Evolutionary conservation across 1,140 invertebrate genomes (phyloP).

Genomic region (Macrocentrus cingulum): DNA sequence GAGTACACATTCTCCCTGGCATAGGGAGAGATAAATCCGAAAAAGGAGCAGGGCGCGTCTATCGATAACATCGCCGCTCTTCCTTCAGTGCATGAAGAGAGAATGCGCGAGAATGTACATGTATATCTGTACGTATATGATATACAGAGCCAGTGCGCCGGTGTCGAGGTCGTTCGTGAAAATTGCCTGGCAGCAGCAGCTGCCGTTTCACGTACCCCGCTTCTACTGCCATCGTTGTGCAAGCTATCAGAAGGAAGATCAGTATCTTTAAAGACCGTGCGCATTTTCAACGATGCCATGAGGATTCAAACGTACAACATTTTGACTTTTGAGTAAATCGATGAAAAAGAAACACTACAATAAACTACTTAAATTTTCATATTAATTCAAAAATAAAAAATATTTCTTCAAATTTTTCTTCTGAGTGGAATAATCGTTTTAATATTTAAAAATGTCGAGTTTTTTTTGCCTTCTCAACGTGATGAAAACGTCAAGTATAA

Average conservation of each 20-base stretch:
- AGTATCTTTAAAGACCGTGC: constrained; percentile 2
- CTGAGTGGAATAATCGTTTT: too few relatives aligned
- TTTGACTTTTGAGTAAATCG: not conserved
- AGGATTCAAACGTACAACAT: not conserved
- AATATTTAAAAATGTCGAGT: too few relatives aligned
- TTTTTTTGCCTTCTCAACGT: too few relatives aligned
- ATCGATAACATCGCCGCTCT: not conserved
- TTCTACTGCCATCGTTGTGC: constrained; percentile 8
- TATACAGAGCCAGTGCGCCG: not conserved
- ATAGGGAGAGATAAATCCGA: not conserved
- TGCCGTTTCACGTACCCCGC: constrained; percentile 13
- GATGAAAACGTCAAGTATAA: too few relatives aligned
- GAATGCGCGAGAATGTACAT: not conserved
- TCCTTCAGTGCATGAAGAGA: not conserved
- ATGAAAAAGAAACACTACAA: not conserved
- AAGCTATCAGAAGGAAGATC: not conserved
- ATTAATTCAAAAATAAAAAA: too few relatives aligned
- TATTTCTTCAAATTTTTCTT: too few relatives aligned
- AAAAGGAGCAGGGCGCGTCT: not conserved
- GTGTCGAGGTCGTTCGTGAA: constrained; percentile 16
- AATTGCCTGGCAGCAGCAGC: constrained; percentile 26
- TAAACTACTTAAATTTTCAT: too few relatives aligned
- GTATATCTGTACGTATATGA: not conserved
- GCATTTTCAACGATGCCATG: not conserved
- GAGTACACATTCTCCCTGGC: not conserved